These are phyloP conservation scores for Gari tellinella DNA, from an alignment of 2,888 invertebrate species.

Conservation along the genomic window DNA sequence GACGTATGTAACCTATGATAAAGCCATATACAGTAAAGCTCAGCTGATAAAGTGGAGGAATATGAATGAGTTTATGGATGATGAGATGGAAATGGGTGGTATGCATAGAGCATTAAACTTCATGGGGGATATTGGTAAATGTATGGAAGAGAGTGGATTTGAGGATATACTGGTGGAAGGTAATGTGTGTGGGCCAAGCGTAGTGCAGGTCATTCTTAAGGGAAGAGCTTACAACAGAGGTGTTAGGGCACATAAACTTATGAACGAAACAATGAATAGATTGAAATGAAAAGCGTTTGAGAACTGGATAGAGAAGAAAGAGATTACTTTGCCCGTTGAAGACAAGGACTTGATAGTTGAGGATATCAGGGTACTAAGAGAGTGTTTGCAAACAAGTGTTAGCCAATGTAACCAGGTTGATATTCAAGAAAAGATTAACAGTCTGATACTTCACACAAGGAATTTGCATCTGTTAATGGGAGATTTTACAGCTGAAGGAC, in stretches of 20 bases:
- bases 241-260: conserved; percentile 19
- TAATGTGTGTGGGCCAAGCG: conserved; percentile 17
- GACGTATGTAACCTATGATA: too few relatives aligned
- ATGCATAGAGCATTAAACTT: conserved; percentile 37
- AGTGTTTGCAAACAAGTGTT: conserved; percentile 2
- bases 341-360: conserved; percentile 2
- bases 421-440: too few relatives aligned
- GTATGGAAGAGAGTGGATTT: conserved; percentile 11
- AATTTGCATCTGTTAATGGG: conserved; percentile 1
- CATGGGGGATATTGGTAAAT: conserved; percentile 21
- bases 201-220: conserved; percentile 20
- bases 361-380: not conserved
- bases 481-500: too few relatives aligned
- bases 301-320: conserved; percentile 6
- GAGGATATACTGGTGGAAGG: conserved; percentile 9
- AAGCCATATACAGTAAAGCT: conserved; percentile 43
- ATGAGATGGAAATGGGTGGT: conserved; percentile 34
- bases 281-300: conserved; percentile 15
- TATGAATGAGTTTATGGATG: conserved; percentile 17
- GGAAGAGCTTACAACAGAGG: conserved; percentile 34
- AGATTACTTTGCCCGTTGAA: not conserved
- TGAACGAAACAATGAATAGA: conserved; percentile 19
- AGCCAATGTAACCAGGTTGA: too few relatives aligned
- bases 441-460: not conserved
- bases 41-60: conserved; percentile 38